Percentiles rank a stretch among this genome's conserved stretches.
These are phyloP conservation scores for Hypomecis atomaria DNA, from an alignment of 2,888 invertebrate species.

Conservation along the genomic window DNA sequence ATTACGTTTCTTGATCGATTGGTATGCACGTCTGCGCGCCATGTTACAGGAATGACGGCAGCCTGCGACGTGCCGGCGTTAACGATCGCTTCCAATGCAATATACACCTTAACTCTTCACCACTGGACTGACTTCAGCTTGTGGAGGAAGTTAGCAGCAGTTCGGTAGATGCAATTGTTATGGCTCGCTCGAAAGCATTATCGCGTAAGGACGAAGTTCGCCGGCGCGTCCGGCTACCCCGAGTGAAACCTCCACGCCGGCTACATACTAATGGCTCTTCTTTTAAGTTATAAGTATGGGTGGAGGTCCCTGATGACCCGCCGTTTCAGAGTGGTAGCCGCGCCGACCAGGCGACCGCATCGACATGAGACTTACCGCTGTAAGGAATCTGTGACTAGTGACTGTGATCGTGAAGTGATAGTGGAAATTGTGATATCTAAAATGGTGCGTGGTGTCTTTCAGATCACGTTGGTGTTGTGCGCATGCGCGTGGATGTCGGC, in stretches of 20 bases:
- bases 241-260: constrained; percentile 71
- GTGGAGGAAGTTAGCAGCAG: constrained; percentile 47
- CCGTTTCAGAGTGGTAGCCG: constrained; percentile 63
- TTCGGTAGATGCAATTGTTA: constrained; percentile 57
- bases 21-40: constrained; percentile 65
- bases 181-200: constrained; percentile 71
- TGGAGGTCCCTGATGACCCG: constrained; percentile 57
- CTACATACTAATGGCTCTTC: constrained; percentile 71
- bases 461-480: constrained; percentile 72
- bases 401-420: constrained; percentile 30
- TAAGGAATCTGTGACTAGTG: constrained; percentile 62
- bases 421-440: constrained; percentile 45
- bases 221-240: constrained; percentile 68
- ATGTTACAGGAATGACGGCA: constrained; percentile 80
- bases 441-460: constrained; percentile 67
- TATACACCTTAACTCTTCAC: constrained; percentile 45
- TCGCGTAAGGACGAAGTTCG: constrained; percentile 67
- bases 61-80: constrained; percentile 59
- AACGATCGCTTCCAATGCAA: constrained; percentile 35
- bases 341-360: constrained; percentile 67
- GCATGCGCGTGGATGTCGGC: constrained; percentile 60
- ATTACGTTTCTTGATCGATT: constrained; percentile 75
- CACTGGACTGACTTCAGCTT: constrained; percentile 45
- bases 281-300: constrained; percentile 81
- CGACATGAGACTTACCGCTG: constrained; percentile 67